A percentile compares a stretch with the other conserved stretches of the same genome.
These are phyloP conservation scores for Cryptoprocta ferox DNA, from an alignment of 2,797 vertebrate species.

Conservation along the genomic window DNA sequence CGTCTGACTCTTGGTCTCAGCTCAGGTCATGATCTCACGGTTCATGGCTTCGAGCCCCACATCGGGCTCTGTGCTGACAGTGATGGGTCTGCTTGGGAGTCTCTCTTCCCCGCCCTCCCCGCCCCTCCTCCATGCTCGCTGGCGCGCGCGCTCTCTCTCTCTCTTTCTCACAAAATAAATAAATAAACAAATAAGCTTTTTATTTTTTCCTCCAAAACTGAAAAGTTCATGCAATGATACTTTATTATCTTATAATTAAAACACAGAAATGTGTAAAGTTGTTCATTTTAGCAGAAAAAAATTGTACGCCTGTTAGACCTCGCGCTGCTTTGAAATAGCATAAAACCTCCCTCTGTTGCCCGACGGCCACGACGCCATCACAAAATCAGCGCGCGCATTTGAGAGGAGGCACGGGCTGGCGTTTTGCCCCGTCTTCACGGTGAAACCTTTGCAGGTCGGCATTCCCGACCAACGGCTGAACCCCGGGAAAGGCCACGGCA, in stretches of 20 bases:
- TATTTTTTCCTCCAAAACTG: background rate
- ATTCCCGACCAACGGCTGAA: too few relatives aligned
- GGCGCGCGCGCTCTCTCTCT: too few relatives aligned
- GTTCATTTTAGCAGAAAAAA: background rate
- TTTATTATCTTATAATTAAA: background rate
- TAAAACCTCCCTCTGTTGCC: background rate
- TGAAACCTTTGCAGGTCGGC: background rate
- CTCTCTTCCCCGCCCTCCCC: too few relatives aligned
- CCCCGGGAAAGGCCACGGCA: accelerated
- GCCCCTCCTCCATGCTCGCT: too few relatives aligned
- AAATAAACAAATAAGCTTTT: too few relatives aligned
- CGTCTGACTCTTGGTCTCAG: too few relatives aligned
- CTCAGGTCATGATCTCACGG: too few relatives aligned
- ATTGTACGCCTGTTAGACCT: background rate
- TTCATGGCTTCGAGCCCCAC: too few relatives aligned
- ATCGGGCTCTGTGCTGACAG: too few relatives aligned
- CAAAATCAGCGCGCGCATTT: background rate
- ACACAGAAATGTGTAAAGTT: background rate
- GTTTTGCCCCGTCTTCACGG: background rate
- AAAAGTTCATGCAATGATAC: background rate
- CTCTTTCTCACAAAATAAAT: too few relatives aligned
- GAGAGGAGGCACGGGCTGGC: background rate
- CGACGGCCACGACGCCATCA: background rate
- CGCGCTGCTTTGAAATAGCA: background rate
- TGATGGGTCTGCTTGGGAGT: too few relatives aligned